A percentile compares a stretch with the other conserved stretches of the same genome.
These are phyloP conservation scores for Drosophila setosimentum DNA, from an alignment of 2,888 invertebrate genomes.

Conservation along the genomic window DNA sequence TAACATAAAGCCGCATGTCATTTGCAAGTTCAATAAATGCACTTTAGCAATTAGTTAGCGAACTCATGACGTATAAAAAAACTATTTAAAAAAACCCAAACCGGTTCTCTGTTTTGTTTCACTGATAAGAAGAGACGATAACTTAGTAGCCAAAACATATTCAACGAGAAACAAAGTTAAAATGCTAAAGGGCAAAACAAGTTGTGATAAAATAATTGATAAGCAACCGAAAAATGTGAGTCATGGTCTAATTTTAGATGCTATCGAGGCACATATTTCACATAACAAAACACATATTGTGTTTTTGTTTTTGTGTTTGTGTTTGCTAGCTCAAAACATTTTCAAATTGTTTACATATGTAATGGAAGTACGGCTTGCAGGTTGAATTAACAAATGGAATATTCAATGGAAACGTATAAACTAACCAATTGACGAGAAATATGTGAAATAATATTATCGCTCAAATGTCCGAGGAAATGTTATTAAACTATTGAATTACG, in stretches of 20 bases:
- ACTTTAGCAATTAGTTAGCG: slow-evolving; percentile 28
- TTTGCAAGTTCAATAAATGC: slow-evolving; percentile 32
- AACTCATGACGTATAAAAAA: slow-evolving; percentile 4
- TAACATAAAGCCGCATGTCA: not conserved
- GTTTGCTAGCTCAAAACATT: not conserved
- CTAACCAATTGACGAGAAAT: slow-evolving; percentile 15
- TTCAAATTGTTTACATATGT: slow-evolving; percentile 26
- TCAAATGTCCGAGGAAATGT: not conserved
- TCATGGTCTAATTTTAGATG: slow-evolving; percentile 22
- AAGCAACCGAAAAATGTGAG: slow-evolving; percentile 27
- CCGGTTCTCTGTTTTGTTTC: slow-evolving; percentile 14
- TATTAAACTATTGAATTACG: slow-evolving; percentile 27
- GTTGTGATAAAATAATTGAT: slow-evolving; percentile 19
- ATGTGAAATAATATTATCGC: not conserved
- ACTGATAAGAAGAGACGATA: slow-evolving; percentile 49
- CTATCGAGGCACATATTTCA: not conserved
- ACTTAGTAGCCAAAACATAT: slow-evolving; percentile 31
- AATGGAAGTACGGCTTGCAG: slow-evolving; percentile 6
- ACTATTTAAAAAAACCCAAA: slow-evolving; percentile 6
- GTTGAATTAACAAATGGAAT: not conserved
- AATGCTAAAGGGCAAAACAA: not conserved
- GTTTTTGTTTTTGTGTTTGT: not conserved
- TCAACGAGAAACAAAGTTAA: slow-evolving; percentile 13
- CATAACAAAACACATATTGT: too few relatives aligned
- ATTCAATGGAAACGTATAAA: slow-evolving; percentile 9